Conservation (phyloP, 2,113 vertebrate species). For the Cyanoderma ruficeps region DNA sequence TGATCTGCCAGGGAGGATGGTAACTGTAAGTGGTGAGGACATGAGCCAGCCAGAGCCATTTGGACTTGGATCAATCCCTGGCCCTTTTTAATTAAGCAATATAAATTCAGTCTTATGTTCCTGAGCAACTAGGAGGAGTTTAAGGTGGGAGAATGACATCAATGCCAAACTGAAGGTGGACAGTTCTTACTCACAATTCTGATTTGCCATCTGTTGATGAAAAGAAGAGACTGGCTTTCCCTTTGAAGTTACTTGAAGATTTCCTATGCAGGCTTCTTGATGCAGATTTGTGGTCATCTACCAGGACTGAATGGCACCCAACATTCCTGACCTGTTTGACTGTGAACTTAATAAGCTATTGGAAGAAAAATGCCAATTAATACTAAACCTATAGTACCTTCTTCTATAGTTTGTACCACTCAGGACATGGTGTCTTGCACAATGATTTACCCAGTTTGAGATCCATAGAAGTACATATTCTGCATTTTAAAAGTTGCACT, state of each 20-base stretch:
- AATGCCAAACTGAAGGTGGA: slow-evolving; percentile 39
- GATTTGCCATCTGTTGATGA: slow-evolving; percentile 15
- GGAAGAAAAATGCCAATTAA: background rate
- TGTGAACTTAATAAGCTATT: background rate
- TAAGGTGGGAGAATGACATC: slow-evolving; percentile 14
- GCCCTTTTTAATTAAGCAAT: slow-evolving; percentile 18
- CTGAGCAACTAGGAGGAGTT: slow-evolving; percentile 13
- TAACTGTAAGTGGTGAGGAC: background rate
- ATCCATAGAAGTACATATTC: background rate
- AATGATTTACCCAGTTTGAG: background rate
- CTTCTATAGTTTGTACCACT: accelerated
- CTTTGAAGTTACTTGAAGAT: background rate
- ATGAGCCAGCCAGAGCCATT: background rate
- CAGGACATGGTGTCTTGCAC: too few relatives aligned
- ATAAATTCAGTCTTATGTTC: slow-evolving; percentile 13
- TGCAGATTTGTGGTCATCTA: background rate
- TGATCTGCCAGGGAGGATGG: background rate
- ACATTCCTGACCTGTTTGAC: background rate
- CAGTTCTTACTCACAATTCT: slow-evolving; percentile 11
- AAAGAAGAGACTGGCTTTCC: background rate
- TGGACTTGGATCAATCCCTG: slow-evolving; percentile 7
- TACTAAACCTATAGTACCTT: background rate
- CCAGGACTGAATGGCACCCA: background rate
- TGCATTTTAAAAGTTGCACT: background rate
- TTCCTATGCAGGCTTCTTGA: background rate